Base-by-base conservation (phyloP, 2,888 invertebrate genomes). In the Glaucopsyche alexis region DNA sequence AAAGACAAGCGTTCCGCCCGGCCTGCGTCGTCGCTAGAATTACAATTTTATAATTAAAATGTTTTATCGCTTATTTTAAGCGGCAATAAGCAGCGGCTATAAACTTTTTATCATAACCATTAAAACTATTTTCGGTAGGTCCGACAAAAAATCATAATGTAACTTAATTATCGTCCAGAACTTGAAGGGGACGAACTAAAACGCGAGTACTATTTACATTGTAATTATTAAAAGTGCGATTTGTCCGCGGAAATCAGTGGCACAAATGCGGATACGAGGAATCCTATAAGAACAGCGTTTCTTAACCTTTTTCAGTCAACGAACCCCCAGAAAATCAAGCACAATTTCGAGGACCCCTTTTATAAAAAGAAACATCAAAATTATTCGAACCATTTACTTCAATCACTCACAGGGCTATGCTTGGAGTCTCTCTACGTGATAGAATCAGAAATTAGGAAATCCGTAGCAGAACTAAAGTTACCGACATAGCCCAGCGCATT, bases 1-100 rank as follows among this genome's bases (percentile, higher is more conserved):
- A 81, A 82, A 81, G 80, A 77, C 76, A 78, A 79, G 76, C 77
- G 80, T 80, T 82, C 78, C 84, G 84, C 80, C 81, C 81, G 80
- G 80, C 82, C 81, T 75, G 75, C 77, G 78, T 67, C 71, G 75
- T 75, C 71, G 76, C 75, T 66, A 76, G 78, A 77, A 79, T 78
- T 76, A 77, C 76, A 79, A 80, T 78, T 74, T 60, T 38, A 40
- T 40, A 72, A 42, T 72, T 50, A 50, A 65, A 50, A 19, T 60
- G 60, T 60, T 60, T 60, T 60, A 42, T 66, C 66, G 42, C 66
- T 66, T 42, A 42, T n/a, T 67, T 42, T 45, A 19, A 67, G 67
- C 13, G 45, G 67, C n/a, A 67, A 40, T 67, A 67, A 45, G 67
- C 45, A 16, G 16, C 9, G 13, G 67, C 67, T 67, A 67, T 67